Percentiles rank a stretch among this genome's conserved stretches.
Conservation (phyloP, 1,140 invertebrate species). For the Metaphire vulgaris region DNA sequence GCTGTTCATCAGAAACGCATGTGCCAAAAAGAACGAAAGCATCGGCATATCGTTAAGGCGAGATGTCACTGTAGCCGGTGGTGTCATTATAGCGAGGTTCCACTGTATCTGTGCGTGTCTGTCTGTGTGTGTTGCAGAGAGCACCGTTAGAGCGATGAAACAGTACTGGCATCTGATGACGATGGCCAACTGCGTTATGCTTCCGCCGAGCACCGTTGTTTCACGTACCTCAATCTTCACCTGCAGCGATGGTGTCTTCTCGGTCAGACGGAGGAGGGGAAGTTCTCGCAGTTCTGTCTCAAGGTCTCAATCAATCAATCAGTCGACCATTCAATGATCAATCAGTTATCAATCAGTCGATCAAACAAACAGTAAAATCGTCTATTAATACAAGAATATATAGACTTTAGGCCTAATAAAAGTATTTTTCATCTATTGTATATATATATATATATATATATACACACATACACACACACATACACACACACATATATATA, state of each 20-base stretch:
- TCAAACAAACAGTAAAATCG: background rate
- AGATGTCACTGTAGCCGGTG: too few species aligned
- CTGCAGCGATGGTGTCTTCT: slow-evolving; percentile 79
- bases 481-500: background rate
- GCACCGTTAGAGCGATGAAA: slow-evolving; percentile 75
- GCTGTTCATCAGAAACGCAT: too few species aligned
- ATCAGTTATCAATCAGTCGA: too few species aligned
- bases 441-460: slow-evolving; percentile 1
- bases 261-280: slow-evolving; percentile 83
- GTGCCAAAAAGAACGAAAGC: too few species aligned
- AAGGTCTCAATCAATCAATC: slow-evolving; percentile 58
- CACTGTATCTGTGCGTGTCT: too few species aligned
- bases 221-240: slow-evolving; percentile 84
- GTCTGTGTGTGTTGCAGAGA: slow-evolving; percentile 61
- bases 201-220: slow-evolving; percentile 75
- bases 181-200: slow-evolving; percentile 75
- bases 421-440: too few species aligned
- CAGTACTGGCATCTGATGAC: slow-evolving; percentile 87
- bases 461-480: background rate
- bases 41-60: too few species aligned
- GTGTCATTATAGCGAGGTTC: too few species aligned
- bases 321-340: background rate
- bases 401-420: too few species aligned
- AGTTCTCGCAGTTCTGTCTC: slow-evolving; percentile 86
- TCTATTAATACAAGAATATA: background rate